Evolutionary conservation across 2,888 invertebrate species (phyloP).

Genomic region (Tiliacea citrago): DNA sequence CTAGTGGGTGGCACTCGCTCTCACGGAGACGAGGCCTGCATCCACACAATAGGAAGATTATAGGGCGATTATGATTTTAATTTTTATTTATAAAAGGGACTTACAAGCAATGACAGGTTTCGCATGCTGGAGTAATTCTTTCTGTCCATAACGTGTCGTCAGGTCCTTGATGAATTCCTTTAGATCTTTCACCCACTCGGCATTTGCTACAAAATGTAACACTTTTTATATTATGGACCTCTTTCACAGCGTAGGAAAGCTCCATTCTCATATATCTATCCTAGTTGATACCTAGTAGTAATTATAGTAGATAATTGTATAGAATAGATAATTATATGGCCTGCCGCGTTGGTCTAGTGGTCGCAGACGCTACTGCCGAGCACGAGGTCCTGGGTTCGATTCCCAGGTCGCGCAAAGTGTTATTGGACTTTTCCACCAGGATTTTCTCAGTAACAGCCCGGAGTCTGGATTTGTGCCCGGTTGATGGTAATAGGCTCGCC

Average conservation of each 20-base stretch:
- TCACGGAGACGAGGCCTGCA: neutral
- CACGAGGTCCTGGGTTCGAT: too few relatives aligned
- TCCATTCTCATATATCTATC: too few relatives aligned
- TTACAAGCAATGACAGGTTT: conserved; percentile 56
- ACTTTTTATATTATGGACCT: neutral
- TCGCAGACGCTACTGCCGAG: too few relatives aligned
- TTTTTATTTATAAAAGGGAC: conserved; percentile 1
- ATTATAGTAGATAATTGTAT: too few relatives aligned
- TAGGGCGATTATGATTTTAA: neutral
- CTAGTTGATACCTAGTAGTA: too few relatives aligned
- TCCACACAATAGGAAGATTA: neutral
- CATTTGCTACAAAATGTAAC: conserved; percentile 17
- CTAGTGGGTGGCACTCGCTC: neutral
- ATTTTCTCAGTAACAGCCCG: too few relatives aligned
- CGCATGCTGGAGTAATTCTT: conserved; percentile 45
- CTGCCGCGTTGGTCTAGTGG: too few relatives aligned
- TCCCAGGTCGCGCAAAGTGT: too few relatives aligned
- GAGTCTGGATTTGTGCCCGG: too few relatives aligned
- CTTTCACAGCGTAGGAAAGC: neutral
- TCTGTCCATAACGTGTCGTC: conserved; percentile 54
- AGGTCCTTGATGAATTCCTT: conserved; percentile 67
- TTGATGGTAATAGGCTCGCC: too few relatives aligned
- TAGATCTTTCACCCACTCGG: conserved; percentile 68
- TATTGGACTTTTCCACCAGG: too few relatives aligned
- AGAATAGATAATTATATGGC: too few relatives aligned